These are phyloP conservation scores for Poecilia picta DNA, from an alignment of 2,797 vertebrate species.

Conservation along the genomic window DNA sequence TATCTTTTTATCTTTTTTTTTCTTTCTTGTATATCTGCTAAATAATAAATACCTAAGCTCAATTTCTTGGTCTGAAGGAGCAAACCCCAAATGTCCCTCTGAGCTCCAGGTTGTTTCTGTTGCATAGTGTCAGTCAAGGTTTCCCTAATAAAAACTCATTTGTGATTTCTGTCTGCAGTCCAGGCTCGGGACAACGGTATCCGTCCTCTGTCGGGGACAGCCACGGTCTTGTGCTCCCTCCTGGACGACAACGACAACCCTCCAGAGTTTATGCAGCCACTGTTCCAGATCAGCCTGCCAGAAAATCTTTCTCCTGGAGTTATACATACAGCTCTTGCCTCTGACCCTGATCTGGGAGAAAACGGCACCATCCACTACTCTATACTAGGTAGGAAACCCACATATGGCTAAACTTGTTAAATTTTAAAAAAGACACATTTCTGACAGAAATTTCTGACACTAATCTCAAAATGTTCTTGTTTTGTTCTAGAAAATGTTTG, in stretches of 20 bases:
- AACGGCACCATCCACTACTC: conserved; percentile 87
- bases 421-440: no score
- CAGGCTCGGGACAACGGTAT: conserved; percentile 85
- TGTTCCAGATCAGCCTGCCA: conserved; percentile 81
- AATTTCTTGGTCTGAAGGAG: not conserved
- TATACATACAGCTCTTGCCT: conserved; percentile 79
- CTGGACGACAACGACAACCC: conserved; percentile 91
- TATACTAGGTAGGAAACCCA: conserved; percentile 81
- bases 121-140: not conserved
- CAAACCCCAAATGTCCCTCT: not conserved
- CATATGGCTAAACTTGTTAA: not conserved
- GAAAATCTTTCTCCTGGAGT: conserved; percentile 88
- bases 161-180: conserved; percentile 73
- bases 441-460: no score
- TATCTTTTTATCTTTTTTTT: not conserved
- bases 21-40: not conserved
- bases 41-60: not conserved
- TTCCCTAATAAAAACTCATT: not conserved
- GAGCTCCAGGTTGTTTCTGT: not conserved
- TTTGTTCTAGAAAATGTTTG: no score
- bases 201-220: conserved; percentile 78
- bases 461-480: no score
- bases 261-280: conserved; percentile 82
- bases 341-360: conserved; percentile 84
- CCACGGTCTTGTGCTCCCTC: conserved; percentile 83